Evolutionary conservation across 2,113 vertebrate species (phyloP).

Genomic region (Megaceryle maxima): DNA sequence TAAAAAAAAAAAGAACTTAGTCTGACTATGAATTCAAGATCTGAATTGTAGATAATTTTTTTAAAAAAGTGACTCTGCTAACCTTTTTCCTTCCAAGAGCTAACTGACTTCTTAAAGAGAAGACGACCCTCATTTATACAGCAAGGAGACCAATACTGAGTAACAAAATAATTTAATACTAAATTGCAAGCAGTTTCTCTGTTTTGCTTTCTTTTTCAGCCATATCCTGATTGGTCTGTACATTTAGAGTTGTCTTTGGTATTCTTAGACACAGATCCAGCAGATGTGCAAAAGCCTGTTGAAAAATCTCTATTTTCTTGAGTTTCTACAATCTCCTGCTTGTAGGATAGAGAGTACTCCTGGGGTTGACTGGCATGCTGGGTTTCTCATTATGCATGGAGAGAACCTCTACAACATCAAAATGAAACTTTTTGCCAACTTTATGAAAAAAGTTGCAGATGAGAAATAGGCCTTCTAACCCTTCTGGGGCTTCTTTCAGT

Average conservation of each 20-base stretch:
- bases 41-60: neutral
- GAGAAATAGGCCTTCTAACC: neutral
- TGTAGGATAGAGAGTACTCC: neutral
- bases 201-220: neutral
- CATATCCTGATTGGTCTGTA: neutral
- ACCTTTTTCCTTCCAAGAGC: neutral
- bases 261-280: neutral
- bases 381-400: neutral
- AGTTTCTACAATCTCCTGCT: neutral
- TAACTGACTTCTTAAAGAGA: neutral
- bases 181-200: neutral
- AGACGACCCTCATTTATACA: neutral
- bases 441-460: neutral
- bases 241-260: neutral
- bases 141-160: neutral
- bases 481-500: neutral
- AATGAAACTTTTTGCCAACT: neutral
- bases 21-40: neutral
- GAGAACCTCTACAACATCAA: neutral
- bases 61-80: neutral
- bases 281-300: neutral
- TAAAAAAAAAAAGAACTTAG: neutral
- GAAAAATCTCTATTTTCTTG: neutral
- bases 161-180: neutral
- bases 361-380: neutral